phyloP scores from a whole-genome alignment of 2,888 invertebrate genomes.

The Parnassius glacialis region DNA sequence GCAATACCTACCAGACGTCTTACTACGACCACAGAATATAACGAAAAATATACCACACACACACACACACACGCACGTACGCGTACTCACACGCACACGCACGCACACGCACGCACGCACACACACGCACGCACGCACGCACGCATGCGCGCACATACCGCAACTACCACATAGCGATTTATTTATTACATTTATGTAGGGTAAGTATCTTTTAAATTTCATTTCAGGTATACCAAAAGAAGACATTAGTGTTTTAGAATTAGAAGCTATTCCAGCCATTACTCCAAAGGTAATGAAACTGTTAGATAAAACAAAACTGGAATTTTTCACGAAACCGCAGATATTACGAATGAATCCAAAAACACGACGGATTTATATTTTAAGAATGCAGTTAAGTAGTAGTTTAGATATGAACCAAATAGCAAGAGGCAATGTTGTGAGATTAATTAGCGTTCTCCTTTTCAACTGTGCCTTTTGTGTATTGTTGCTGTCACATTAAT shows the following conservation, averaged over 20 bases:
- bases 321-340: conserved; percentile 65
- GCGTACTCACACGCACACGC: too few species aligned
- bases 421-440: conserved; percentile 16
- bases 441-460: conserved; percentile 2
- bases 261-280: conserved; percentile 65
- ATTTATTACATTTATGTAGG: too few species aligned
- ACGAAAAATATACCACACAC: too few species aligned
- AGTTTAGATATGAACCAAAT: conserved; percentile 62
- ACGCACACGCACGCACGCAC: too few species aligned
- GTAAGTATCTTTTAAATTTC: not conserved
- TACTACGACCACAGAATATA: too few species aligned
- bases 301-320: conserved; percentile 57
- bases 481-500: too few species aligned
- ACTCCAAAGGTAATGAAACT: conserved; percentile 51
- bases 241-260: conserved; percentile 60
- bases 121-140: too few species aligned
- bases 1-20: too few species aligned
- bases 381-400: conserved; percentile 58
- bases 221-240: conserved; percentile 54
- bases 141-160: too few species aligned
- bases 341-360: conserved; percentile 60
- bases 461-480: not conserved
- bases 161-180: too few species aligned
- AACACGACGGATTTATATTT: conserved; percentile 60
- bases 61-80: too few species aligned